These are phyloP conservation scores for Hemistola chrysoprasaria DNA, from an alignment of 2,888 invertebrate genomes.

Conservation along the genomic window DNA sequence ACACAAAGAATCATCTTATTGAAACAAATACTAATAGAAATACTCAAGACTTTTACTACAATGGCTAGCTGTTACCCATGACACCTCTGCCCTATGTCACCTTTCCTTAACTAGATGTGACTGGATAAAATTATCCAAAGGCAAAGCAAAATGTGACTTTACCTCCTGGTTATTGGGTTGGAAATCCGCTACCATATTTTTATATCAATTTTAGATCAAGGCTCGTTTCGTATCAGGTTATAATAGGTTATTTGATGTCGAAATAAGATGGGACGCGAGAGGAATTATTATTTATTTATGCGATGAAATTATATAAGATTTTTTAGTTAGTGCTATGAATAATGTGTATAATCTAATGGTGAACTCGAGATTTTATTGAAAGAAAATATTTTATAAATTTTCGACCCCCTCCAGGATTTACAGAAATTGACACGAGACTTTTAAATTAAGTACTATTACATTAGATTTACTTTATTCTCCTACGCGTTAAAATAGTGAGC, in stretches of 20 bases:
- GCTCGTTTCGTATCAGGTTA: constrained; percentile 13
- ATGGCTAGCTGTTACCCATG: constrained; percentile 3
- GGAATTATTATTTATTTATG: constrained; percentile 8
- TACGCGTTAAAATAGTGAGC: too few species aligned
- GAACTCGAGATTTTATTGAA: too few species aligned
- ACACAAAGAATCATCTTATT: too few species aligned
- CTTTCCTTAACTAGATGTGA: constrained; percentile 19
- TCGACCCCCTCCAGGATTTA: too few species aligned
- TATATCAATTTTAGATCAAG: constrained; percentile 20
- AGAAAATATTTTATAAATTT: too few species aligned
- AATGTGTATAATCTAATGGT: too few species aligned
- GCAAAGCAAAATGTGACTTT: constrained; percentile 13
- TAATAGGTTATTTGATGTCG: constrained; percentile 25
- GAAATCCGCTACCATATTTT: constrained; percentile 11
- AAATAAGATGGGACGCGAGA: constrained; percentile 6
- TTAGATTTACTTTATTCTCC: too few species aligned
- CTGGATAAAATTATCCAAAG: constrained; percentile 13
- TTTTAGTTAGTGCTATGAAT: too few species aligned
- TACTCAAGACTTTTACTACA: neutral
- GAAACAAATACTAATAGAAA: too few species aligned
- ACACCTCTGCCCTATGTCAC: constrained; percentile 11
- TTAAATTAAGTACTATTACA: too few species aligned
- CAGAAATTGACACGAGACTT: too few species aligned
- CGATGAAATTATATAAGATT: neutral
- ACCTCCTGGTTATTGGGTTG: constrained; percentile 11